phyloP scores from a whole-genome alignment of 2,113 vertebrate species.

The Manacus vitellinus region DNA sequence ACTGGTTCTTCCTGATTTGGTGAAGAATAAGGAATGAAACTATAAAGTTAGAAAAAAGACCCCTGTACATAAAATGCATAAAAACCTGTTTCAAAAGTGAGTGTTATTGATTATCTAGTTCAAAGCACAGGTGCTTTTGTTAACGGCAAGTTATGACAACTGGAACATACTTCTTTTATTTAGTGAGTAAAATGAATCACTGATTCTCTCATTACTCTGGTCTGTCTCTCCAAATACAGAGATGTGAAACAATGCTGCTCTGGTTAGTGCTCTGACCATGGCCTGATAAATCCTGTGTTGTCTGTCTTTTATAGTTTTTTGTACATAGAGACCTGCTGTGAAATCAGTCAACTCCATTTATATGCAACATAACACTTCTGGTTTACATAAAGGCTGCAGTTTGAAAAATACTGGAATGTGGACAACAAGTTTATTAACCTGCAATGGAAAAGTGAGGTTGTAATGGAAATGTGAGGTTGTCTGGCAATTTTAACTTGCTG shows the following conservation, averaged over 20 bases:
- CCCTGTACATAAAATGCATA: not conserved
- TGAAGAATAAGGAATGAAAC: not conserved
- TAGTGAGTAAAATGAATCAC: constrained; percentile 25
- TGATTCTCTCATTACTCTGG: not conserved
- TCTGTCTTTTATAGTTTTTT: not conserved
- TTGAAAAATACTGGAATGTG: not conserved
- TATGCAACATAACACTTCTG: not conserved
- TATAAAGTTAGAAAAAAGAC: not conserved
- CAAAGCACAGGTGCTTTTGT: constrained; percentile 54
- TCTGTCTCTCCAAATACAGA: constrained; percentile 17
- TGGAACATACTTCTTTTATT: constrained; percentile 51
- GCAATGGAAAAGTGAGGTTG: not conserved
- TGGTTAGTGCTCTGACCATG: not conserved
- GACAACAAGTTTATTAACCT: not conserved
- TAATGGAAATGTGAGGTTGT: not conserved
- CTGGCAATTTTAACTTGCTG: not conserved
- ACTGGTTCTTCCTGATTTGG: not conserved
- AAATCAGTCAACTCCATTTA: not conserved
- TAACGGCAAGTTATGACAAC: constrained; percentile 14
- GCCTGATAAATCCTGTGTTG: not conserved
- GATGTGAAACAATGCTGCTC: not conserved
- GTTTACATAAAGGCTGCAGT: not conserved
- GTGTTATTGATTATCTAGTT: constrained; percentile 52
- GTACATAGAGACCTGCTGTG: not conserved
- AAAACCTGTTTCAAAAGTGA: not conserved